Percentiles rank a stretch among this genome's conserved stretches.
Evolutionary conservation across 2,888 invertebrate genomes (phyloP).

Genomic region (Tenodera sinensis): DNA sequence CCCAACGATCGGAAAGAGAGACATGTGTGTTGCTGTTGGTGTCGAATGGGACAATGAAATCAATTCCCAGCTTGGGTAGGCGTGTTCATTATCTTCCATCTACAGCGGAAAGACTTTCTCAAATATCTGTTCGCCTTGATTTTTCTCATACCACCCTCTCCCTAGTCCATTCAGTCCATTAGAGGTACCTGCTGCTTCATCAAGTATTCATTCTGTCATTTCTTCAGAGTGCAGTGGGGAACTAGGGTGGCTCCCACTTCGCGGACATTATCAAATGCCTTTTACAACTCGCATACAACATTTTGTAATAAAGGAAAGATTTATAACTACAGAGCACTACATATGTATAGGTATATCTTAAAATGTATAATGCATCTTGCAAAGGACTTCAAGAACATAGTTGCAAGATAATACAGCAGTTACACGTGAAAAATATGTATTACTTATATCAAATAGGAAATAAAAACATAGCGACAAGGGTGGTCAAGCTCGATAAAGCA

Average conservation of each 20-base stretch:
- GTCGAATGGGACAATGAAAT: background rate
- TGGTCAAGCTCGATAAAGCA: no score
- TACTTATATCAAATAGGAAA: no score
- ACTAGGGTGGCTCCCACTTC: background rate
- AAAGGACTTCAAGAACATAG: background rate
- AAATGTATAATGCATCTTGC: background rate
- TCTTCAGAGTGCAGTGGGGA: background rate
- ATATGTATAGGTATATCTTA: background rate
- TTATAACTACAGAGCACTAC: background rate
- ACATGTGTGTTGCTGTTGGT: background rate
- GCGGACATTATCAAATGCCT: background rate
- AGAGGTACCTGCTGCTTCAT: slow-evolving; percentile 11
- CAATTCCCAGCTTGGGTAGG: background rate
- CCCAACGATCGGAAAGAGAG: no score
- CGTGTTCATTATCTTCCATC: background rate
- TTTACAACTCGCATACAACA: background rate
- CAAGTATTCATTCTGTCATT: slow-evolving; percentile 13
- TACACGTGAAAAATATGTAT: no score
- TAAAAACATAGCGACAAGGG: no score
- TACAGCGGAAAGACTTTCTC: background rate
- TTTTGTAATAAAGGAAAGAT: background rate
- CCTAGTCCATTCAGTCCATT: background rate
- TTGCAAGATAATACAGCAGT: no score
- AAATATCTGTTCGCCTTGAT: background rate
- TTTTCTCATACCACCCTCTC: background rate